Percentiles rank a stretch among this genome's conserved stretches.
These are phyloP conservation scores for Shinisaurus crocodilurus DNA, from an alignment of 2,113 vertebrate species.

Conservation along the genomic window DNA sequence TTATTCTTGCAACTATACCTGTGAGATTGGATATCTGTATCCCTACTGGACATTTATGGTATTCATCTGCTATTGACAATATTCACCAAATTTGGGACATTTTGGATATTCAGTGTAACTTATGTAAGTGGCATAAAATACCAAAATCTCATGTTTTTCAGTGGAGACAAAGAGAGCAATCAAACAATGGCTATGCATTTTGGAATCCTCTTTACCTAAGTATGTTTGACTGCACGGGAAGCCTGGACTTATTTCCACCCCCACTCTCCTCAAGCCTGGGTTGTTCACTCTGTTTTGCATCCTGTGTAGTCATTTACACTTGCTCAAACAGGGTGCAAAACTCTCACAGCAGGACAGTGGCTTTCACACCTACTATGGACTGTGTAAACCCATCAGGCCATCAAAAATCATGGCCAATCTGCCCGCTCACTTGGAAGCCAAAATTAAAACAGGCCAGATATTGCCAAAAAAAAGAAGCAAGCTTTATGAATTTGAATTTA, in stretches of 20 bases:
- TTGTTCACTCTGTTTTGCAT: not conserved
- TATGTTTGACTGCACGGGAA: not conserved
- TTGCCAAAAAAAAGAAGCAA: not conserved
- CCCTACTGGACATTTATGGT: not conserved
- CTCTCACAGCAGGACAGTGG: not conserved
- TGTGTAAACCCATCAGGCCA: not conserved
- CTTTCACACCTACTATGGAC: not conserved
- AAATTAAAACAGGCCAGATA: not conserved
- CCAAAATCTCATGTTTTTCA: not conserved
- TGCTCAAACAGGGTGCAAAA: not conserved
- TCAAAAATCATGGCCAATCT: not conserved
- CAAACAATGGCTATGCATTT: not conserved
- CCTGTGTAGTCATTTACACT: fast-evolving
- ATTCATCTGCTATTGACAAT: not conserved
- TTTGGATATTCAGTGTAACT: not conserved
- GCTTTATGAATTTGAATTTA: not conserved
- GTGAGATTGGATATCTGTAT: not conserved
- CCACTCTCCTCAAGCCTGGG: not conserved
- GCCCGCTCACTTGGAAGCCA: conserved; percentile 11
- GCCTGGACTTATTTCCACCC: not conserved
- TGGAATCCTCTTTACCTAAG: not conserved
- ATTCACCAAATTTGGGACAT: not conserved
- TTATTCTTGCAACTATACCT: not conserved
- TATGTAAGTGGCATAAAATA: not conserved
- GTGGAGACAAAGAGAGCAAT: not conserved